Percentiles rank a stretch among this genome's conserved stretches.
Evolutionary conservation across 2,888 invertebrate species (phyloP).

Genomic region (Melanotus villosus): DNA sequence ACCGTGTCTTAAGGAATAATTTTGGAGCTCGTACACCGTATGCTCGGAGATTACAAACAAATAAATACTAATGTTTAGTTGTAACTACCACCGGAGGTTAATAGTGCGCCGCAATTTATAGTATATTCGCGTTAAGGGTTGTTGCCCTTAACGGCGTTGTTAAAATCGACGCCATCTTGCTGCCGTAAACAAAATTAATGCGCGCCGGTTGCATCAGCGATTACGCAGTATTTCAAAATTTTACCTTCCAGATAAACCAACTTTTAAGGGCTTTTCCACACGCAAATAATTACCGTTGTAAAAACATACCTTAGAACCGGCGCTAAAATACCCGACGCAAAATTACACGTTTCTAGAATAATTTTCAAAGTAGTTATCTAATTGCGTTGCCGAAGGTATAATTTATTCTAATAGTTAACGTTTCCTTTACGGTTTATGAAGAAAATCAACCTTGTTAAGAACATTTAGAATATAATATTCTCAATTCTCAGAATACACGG

Average conservation of each 20-base stretch:
- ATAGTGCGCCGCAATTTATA: slow-evolving; percentile 54
- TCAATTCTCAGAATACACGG: slow-evolving; percentile 2
- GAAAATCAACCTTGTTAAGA: slow-evolving; percentile 15
- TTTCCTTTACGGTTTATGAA: slow-evolving; percentile 1
- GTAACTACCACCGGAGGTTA: slow-evolving; percentile 51
- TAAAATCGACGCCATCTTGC: slow-evolving; percentile 50
- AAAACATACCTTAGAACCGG: not conserved
- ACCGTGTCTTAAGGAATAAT: slow-evolving; percentile 42
- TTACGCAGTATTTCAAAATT: slow-evolving; percentile 8
- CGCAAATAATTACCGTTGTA: not conserved
- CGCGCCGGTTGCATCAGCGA: slow-evolving; percentile 27
- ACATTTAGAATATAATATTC: slow-evolving; percentile 19
- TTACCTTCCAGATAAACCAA: not conserved
- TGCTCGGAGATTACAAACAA: slow-evolving; percentile 52
- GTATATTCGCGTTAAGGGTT: slow-evolving; percentile 50
- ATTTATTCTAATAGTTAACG: slow-evolving; percentile 5
- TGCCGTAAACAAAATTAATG: slow-evolving; percentile 37
- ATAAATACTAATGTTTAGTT: slow-evolving; percentile 54
- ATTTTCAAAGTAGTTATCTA: slow-evolving; percentile 13
- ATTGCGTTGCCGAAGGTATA: not conserved
- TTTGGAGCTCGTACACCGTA: slow-evolving; percentile 39
- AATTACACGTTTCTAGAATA: not conserved
- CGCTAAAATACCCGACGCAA: not conserved
- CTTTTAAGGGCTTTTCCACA: not conserved
- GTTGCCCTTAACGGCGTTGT: slow-evolving; percentile 48